Percentiles rank a stretch among this genome's conserved stretches.
phyloP scores from a whole-genome alignment of 2,888 invertebrate genomes.

The Agrilus biguttatus region DNA sequence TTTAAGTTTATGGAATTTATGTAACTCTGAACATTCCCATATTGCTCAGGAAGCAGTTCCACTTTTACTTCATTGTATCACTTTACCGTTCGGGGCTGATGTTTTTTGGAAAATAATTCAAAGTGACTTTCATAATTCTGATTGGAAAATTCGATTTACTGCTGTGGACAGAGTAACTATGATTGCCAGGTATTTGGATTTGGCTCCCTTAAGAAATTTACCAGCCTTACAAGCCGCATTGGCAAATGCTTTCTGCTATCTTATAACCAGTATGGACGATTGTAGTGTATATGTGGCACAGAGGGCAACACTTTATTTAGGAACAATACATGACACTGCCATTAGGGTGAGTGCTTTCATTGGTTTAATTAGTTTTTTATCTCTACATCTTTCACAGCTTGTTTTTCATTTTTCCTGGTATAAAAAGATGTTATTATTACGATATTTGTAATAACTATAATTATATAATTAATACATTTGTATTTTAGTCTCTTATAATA shows the following conservation, averaged over 20 bases:
- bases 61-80: conserved; percentile 85
- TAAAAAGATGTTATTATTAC: not conserved
- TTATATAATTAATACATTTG: not conserved
- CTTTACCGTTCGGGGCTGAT: conserved; percentile 85
- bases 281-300: conserved; percentile 91
- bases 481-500: conserved; percentile 62
- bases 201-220: conserved; percentile 71
- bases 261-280: conserved; percentile 93
- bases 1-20: conserved; percentile 77
- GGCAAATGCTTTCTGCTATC: conserved; percentile 92
- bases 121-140: conserved; percentile 80
- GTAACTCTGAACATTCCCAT: conserved; percentile 86
- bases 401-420: too few relatives aligned
- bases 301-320: conserved; percentile 78
- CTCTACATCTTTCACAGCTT: too few relatives aligned
- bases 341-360: conserved; percentile 46
- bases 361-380: not conserved
- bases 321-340: conserved; percentile 83
- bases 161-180: conserved; percentile 93
- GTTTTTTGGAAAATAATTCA: conserved; percentile 94
- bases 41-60: conserved; percentile 88
- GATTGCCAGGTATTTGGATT: conserved; percentile 85
- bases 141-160: conserved; percentile 82
- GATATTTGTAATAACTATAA: not conserved
- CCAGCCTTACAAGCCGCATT: conserved; percentile 79